Percentiles rank a stretch among this genome's conserved stretches.
Evolutionary conservation across 2,888 invertebrate species (phyloP).

Genomic region (Subacronicta megacephala): DNA sequence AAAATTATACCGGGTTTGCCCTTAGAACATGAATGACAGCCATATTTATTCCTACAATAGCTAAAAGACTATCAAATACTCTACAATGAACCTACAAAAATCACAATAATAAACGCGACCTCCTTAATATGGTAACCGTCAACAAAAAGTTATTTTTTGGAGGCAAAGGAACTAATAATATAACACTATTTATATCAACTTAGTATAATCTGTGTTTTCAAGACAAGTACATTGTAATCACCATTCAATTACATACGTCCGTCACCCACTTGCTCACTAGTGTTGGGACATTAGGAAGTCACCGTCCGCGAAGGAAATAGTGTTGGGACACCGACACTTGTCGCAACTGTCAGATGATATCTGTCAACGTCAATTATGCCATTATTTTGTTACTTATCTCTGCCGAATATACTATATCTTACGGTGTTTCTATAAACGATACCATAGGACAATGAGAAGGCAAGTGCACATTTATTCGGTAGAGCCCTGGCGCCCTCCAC

Average conservation of each 20-base stretch:
- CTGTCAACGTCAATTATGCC: conserved; percentile 31
- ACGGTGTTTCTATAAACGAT: too few relatives aligned
- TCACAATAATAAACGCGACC: too few relatives aligned
- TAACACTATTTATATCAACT: conserved; percentile 9
- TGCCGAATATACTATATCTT: too few relatives aligned
- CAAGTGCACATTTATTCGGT: too few relatives aligned
- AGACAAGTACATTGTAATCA: conserved; percentile 25
- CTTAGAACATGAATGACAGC: too few relatives aligned
- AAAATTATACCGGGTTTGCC: too few relatives aligned
- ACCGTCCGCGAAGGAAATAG: conserved; percentile 49
- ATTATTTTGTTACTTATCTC: too few relatives aligned
- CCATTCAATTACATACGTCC: conserved; percentile 64
- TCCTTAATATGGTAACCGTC: neutral
- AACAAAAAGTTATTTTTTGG: neutral
- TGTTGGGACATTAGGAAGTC: conserved; percentile 74
- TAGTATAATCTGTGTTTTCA: conserved; percentile 17
- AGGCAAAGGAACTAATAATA: conserved; percentile 16
- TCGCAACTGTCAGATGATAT: conserved; percentile 51
- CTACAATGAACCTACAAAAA: too few relatives aligned
- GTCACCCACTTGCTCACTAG: conserved; percentile 74
- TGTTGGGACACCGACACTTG: conserved; percentile 45
- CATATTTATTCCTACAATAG: too few relatives aligned
- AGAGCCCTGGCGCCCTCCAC: too few relatives aligned
- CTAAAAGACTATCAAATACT: too few relatives aligned
- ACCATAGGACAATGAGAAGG: too few relatives aligned